These are phyloP conservation scores for Actenoides hombroni DNA, from an alignment of 2,113 vertebrate species.

Conservation along the genomic window DNA sequence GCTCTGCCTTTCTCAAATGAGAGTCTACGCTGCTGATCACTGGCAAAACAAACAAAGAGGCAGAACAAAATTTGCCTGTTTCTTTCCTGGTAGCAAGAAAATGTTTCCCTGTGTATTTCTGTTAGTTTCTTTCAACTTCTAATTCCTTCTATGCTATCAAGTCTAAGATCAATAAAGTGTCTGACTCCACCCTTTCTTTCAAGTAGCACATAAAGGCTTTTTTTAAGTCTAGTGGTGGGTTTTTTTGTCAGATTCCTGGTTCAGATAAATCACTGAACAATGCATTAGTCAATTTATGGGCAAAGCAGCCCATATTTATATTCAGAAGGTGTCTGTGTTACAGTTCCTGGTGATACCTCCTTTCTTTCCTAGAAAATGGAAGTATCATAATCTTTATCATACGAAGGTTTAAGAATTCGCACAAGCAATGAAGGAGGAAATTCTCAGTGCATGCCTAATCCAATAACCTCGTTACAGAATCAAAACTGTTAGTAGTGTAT, in stretches of 20 bases:
- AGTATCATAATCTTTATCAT: neutral
- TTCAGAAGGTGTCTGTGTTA: neutral
- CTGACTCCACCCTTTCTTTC: neutral
- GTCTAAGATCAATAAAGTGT: neutral
- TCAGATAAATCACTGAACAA: neutral
- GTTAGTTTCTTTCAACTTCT: neutral
- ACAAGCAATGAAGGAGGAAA: neutral
- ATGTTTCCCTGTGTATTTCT: neutral
- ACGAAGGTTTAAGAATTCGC: neutral
- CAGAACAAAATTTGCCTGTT: neutral
- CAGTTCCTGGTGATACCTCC: neutral
- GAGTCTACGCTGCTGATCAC: neutral
- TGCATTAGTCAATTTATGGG: neutral
- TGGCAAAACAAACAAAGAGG: neutral
- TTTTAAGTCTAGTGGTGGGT: neutral
- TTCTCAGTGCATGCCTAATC: neutral
- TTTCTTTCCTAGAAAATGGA: neutral
- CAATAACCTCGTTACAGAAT: neutral
- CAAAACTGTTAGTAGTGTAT: neutral
- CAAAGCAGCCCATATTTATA: neutral
- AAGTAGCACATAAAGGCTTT: slow-evolving; percentile 1
- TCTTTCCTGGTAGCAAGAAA: neutral
- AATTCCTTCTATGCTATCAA: neutral
- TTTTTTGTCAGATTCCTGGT: neutral
- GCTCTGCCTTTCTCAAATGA: neutral